Percentiles rank a stretch among this genome's conserved stretches.
phyloP scores from a whole-genome alignment of 2,113 vertebrate species.

The Lepisosteus osseus region DNA sequence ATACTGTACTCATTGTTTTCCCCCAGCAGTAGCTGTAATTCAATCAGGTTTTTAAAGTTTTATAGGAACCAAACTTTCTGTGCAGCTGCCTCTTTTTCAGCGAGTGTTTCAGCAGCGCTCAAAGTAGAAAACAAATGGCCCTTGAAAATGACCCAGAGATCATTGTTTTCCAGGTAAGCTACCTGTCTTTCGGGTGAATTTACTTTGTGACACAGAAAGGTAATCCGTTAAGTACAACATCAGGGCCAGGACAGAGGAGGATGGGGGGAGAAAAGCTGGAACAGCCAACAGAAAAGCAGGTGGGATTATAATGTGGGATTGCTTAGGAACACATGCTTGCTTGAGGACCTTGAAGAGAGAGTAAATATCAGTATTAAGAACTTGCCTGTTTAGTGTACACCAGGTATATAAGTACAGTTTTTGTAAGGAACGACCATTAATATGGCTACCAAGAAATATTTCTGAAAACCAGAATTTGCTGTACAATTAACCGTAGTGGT shows the following conservation, averaged over 20 bases:
- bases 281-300: slow-evolving; percentile 17
- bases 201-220: neutral
- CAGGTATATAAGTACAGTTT: no score
- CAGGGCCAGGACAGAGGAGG: neutral
- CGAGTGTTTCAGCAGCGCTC: neutral
- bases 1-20: neutral
- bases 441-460: no score
- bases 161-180: neutral
- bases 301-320: neutral
- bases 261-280: neutral
- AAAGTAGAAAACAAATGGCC: neutral
- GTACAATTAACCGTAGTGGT: no score
- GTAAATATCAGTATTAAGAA: no score
- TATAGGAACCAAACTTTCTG: neutral
- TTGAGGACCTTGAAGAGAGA: neutral
- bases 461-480: no score
- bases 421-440: no score
- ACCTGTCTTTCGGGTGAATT: slow-evolving; percentile 17
- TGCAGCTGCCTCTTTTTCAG: neutral
- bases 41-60: no score
- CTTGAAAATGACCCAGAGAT: neutral
- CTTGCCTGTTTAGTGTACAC: no score
- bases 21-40: neutral
- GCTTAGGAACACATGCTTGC: neutral
- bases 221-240: slow-evolving; percentile 21